Base-by-base conservation (phyloP, 1,140 invertebrate species). In the Heterodera carotae region DNA sequence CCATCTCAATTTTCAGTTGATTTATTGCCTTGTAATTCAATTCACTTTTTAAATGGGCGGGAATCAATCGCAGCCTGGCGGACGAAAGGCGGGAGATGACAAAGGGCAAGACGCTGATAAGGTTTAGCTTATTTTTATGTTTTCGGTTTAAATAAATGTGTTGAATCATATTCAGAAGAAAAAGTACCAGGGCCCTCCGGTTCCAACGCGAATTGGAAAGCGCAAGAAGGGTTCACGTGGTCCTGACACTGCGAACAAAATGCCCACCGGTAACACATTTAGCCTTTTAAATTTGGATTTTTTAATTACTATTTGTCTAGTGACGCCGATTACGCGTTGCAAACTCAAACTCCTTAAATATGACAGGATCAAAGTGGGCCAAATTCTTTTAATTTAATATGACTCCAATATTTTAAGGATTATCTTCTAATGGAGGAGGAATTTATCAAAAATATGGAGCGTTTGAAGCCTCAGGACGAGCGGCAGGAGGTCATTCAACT, bases 371-470 rank as follows among this genome's bases (percentile, higher is more conserved):
- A 99, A 99, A 18, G 48, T 56, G 18, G 18, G 6, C 12, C 12
- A 8, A 56, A 56, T 22, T 15, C 22, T 56, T 5, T 56, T 22
- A 56, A 5, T 56, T 56, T 56, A 56, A 22, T 56, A 22, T 18
- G 22, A 22, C 12, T n/a, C 1, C 22, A 56, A 56, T 22, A 22
- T 56, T 22, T 53, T 53, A 18, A 56, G 89, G 97, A 99, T 91
- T 99, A 97, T 89, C 89, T 99, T 0, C 88, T 99, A 69, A 97
- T 99, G 95, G 97, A 99, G 88, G 96, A 99, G 89, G 97, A 99
- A 88, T 99, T 99, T 84, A 97, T 99, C 81, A 92, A 94, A 60
- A 99, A 99, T 88, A 96, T 98, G 88, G 97, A 99, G 87, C 91
- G 96, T 76, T 89, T 99, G 18, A 98, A 99, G 88, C 96, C 97